Percentiles rank a stretch among this genome's conserved stretches.
Conservation (phyloP, 2,113 vertebrate genomes). For the Gopherus flavomarginatus region DNA sequence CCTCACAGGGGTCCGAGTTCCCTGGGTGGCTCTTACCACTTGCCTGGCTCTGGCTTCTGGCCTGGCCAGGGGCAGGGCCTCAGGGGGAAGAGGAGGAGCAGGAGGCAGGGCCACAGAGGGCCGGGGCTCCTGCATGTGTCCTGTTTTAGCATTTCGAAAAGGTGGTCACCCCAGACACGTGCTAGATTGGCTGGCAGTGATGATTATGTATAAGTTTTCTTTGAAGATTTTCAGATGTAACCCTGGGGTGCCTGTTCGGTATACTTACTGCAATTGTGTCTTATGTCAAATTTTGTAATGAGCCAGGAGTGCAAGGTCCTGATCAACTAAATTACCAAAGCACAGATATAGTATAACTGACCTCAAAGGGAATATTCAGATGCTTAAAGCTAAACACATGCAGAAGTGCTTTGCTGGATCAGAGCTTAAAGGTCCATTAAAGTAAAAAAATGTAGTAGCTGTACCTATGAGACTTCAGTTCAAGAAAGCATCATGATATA, state of each 20-base stretch:
- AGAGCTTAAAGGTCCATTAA: no score
- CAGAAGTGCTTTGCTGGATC: no score
- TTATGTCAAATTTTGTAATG: background rate
- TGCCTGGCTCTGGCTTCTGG: background rate
- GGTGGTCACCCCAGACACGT: background rate
- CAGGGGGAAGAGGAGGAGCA: background rate
- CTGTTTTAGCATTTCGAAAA: background rate
- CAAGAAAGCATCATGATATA: background rate
- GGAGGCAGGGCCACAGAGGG: background rate
- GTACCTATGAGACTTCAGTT: no score
- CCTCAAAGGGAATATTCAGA: no score
- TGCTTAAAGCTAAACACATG: no score
- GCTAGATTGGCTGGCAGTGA: background rate
- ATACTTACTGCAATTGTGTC: background rate
- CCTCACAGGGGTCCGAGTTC: background rate
- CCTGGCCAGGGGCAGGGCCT: no score
- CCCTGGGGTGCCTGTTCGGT: background rate
- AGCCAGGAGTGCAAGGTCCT: background rate
- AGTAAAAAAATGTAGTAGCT: no score
- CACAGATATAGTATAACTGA: background rate
- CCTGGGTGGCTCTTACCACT: background rate
- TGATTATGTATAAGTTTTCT: background rate
- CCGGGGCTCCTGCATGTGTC: background rate
- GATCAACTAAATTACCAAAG: background rate
- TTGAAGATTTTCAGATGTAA: background rate